phyloP scores from a whole-genome alignment of 2,888 invertebrate species.

The Chymomyza procnemis region DNA sequence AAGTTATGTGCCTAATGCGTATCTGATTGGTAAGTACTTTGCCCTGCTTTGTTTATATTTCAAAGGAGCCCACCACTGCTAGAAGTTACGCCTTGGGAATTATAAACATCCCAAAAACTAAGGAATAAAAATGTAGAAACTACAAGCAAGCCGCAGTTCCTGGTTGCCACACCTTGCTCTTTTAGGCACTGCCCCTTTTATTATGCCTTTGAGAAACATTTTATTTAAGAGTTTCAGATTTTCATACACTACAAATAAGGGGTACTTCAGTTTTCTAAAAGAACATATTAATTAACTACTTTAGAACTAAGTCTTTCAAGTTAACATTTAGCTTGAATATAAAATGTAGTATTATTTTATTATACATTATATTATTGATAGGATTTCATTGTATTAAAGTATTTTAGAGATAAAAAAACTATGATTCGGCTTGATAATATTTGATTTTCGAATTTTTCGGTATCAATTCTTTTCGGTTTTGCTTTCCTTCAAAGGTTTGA shows the following conservation, averaged over 20 bases:
- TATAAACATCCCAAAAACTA: neutral
- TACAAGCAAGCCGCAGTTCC: conserved; percentile 13
- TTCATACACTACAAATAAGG: neutral
- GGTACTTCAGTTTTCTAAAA: neutral
- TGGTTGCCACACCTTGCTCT: conserved; percentile 30
- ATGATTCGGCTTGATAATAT: too few relatives aligned
- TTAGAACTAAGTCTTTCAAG: too few relatives aligned
- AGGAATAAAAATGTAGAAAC: neutral
- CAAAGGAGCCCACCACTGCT: neutral
- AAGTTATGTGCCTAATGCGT: neutral
- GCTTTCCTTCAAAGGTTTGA: too few relatives aligned
- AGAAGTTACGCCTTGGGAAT: neutral
- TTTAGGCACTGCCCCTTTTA: neutral
- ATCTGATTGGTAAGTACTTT: conserved; percentile 31
- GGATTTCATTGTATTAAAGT: too few relatives aligned
- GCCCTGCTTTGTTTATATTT: conserved; percentile 9
- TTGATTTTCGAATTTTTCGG: too few relatives aligned
- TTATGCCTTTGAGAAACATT: conserved; percentile 31
- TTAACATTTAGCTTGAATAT: too few relatives aligned
- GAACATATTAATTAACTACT: too few relatives aligned
- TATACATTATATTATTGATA: too few relatives aligned
- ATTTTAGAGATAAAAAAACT: too few relatives aligned
- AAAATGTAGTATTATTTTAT: too few relatives aligned
- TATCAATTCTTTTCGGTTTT: too few relatives aligned
- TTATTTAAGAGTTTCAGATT: conserved; percentile 37